phyloP scores from a whole-genome alignment of 2,888 invertebrate species.

The Metopia argyrocephala region DNA sequence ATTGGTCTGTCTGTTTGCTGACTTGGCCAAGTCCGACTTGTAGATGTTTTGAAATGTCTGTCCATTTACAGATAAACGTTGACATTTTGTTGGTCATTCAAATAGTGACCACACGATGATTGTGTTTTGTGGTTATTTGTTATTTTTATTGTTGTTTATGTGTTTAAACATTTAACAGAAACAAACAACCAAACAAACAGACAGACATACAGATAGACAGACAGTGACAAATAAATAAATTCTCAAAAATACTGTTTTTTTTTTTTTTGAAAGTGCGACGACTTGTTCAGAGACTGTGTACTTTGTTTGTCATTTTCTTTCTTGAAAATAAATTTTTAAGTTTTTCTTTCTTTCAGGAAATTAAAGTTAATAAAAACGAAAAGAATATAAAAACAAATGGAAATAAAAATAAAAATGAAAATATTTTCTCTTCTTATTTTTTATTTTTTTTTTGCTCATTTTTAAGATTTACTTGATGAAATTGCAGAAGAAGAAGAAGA shows the following conservation, averaged over 20 bases:
- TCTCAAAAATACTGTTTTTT: too few relatives aligned
- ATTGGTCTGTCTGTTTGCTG: background rate
- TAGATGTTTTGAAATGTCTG: slow-evolving; percentile 29
- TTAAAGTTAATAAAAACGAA: slow-evolving; percentile 33
- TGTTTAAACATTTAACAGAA: too few relatives aligned
- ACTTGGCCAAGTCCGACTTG: background rate
- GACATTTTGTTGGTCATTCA: slow-evolving; percentile 58
- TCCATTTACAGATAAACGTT: slow-evolving; percentile 54
- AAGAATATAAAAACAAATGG: too few relatives aligned
- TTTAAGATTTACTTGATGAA: background rate
- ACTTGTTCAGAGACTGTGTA: background rate
- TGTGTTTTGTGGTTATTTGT: slow-evolving; percentile 58
- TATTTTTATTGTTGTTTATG: background rate
- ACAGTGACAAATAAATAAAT: too few relatives aligned
- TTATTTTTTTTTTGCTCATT: too few relatives aligned
- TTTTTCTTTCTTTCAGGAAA: slow-evolving; percentile 24
- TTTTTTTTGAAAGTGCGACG: too few relatives aligned
- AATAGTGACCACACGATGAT: slow-evolving; percentile 57
- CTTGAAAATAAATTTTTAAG: slow-evolving; percentile 22
- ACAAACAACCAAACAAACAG: slow-evolving; percentile 10
- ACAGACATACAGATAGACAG: background rate
- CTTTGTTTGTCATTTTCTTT: background rate
- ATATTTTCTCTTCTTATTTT: too few relatives aligned
- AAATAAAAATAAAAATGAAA: background rate
- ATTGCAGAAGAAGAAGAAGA: background rate